A percentile compares a stretch with the other conserved stretches of the same genome.
Evolutionary conservation across 2,888 invertebrate species (phyloP).

Genomic region (Drosophila neotestacea): DNA sequence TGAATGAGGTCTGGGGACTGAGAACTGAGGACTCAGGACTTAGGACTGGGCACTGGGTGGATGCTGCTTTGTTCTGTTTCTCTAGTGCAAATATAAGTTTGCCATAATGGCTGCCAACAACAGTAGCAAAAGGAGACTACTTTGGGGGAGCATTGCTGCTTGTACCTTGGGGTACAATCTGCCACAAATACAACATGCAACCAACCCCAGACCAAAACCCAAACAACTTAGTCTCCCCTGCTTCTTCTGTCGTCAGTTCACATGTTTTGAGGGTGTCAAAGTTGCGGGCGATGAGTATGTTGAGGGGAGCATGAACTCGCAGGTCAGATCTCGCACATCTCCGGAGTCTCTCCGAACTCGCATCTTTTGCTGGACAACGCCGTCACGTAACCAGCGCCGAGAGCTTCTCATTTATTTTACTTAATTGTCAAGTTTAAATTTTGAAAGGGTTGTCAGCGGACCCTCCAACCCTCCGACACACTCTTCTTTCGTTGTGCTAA

Average conservation of each 20-base stretch:
- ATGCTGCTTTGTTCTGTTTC: conserved; percentile 67
- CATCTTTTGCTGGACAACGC: conserved; percentile 62
- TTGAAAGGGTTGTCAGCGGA: conserved; percentile 75
- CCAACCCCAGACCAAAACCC: conserved; percentile 14
- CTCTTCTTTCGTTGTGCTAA: conserved; percentile 15
- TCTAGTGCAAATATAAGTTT: conserved; percentile 78
- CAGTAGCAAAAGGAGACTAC: conserved; percentile 41
- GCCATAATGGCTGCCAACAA: conserved; percentile 78
- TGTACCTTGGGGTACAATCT: conserved; percentile 79
- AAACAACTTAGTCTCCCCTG: conserved; percentile 3
- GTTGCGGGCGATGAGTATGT: conserved; percentile 57
- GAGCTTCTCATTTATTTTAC: conserved; percentile 82
- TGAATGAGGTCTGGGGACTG: conserved; percentile 18
- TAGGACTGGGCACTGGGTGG: conserved; percentile 17
- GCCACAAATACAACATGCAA: conserved; percentile 63
- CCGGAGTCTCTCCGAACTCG: conserved; percentile 33
- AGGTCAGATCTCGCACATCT: conserved; percentile 42
- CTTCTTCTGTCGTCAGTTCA: conserved; percentile 12
- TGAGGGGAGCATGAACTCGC: conserved; percentile 37
- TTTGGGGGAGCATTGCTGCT: conserved; percentile 36
- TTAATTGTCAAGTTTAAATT: conserved; percentile 81
- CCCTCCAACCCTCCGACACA: conserved; percentile 4
- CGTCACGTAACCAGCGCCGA: conserved; percentile 67
- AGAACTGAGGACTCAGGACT: conserved; percentile 13
- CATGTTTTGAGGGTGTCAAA: conserved; percentile 65